Conservation (phyloP, 2,113 vertebrate genomes). For the Microcebus griseorufus region DNA sequence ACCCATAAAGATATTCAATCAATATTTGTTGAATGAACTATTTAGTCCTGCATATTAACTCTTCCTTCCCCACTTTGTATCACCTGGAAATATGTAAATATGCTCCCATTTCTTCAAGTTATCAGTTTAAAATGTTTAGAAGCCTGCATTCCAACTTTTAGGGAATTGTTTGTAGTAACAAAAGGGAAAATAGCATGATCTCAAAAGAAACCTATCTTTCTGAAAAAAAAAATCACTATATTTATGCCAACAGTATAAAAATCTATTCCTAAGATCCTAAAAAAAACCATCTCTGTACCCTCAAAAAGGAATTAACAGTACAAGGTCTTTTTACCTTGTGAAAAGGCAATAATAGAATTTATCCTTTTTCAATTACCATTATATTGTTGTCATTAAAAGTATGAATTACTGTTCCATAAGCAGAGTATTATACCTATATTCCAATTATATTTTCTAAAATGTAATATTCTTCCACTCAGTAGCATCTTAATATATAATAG, state of each 20-base stretch:
- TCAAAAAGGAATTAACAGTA: not conserved
- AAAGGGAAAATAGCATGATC: not conserved
- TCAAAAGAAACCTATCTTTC: not conserved
- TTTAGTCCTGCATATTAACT: not conserved
- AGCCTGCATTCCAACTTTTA: not conserved
- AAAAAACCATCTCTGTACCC: not conserved
- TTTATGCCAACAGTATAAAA: not conserved
- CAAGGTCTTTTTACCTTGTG: not conserved
- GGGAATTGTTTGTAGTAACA: not conserved
- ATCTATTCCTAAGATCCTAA: not conserved
- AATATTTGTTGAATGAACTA: not conserved
- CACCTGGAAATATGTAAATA: not conserved
- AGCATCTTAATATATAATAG: not conserved
- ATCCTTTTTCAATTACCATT: not conserved
- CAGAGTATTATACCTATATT: not conserved
- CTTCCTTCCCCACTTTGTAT: not conserved
- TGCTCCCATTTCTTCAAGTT: constrained; percentile 3
- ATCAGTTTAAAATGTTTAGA: constrained; percentile 1
- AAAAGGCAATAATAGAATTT: not conserved
- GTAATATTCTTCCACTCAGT: not conserved
- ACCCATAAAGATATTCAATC: not conserved
- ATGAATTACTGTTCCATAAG: not conserved
- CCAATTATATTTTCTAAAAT: not conserved
- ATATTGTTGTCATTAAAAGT: not conserved
- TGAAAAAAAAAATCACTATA: not conserved